phyloP scores from a whole-genome alignment of 1,140 invertebrate genomes.

The Palaemon carinicauda region DNA sequence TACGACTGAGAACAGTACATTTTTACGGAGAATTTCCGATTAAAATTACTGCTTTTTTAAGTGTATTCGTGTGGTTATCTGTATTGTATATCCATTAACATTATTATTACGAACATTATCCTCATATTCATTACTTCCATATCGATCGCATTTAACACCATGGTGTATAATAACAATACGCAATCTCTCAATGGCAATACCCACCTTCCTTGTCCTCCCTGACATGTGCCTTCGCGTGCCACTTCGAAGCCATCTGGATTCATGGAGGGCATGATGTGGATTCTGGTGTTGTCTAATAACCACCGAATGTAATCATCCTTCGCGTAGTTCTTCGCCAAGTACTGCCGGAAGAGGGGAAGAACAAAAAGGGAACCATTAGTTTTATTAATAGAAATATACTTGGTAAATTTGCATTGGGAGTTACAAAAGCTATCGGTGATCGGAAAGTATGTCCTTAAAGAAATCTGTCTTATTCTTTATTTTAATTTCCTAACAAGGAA shows the following conservation, averaged over 20 bases:
- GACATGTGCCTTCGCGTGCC: constrained; percentile 85
- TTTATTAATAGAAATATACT: not conserved
- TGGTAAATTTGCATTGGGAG: not conserved
- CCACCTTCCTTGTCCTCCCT: constrained; percentile 83
- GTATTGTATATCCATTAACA: too few species aligned
- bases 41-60: too few species aligned
- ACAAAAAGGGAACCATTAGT: not conserved
- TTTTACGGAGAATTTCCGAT: too few species aligned
- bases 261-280: constrained; percentile 92
- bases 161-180: too few species aligned
- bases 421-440: not conserved
- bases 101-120: too few species aligned
- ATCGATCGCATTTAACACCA: too few species aligned
- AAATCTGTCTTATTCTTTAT: too few species aligned
- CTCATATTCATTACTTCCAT: too few species aligned
- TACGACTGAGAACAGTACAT: too few species aligned
- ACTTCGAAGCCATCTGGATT: constrained; percentile 90
- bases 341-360: constrained; percentile 66
- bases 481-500: too few species aligned
- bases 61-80: too few species aligned
- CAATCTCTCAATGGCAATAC: not conserved
- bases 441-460: not conserved
- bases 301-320: constrained; percentile 82
- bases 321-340: constrained; percentile 83
- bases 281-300: constrained; percentile 87